Evolutionary conservation across 2,113 vertebrate species (phyloP).

Genomic region (Lophius piscatorius): DNA sequence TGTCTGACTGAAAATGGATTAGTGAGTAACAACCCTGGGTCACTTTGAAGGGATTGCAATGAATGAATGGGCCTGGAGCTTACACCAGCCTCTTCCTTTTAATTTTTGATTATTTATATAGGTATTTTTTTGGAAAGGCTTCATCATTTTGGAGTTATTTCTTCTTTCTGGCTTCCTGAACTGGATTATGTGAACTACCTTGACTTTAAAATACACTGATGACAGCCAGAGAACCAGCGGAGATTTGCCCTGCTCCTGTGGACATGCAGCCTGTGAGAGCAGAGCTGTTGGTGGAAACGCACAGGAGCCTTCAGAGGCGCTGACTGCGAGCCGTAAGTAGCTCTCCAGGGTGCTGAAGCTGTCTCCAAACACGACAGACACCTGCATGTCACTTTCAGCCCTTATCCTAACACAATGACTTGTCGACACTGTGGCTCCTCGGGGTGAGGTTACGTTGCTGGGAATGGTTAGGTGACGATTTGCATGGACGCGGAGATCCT

Average conservation of each 20-base stretch:
- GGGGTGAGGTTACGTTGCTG: constrained; percentile 1
- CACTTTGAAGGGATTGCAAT: constrained; percentile 77
- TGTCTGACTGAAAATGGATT: constrained; percentile 81
- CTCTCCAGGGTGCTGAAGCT: constrained; percentile 85
- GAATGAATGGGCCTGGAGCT: constrained; percentile 65
- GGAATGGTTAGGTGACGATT: constrained; percentile 33
- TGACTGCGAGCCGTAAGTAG: constrained; percentile 69
- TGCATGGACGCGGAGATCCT: constrained; percentile 8
- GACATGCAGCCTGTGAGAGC: constrained; percentile 36
- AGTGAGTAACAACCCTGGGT: constrained; percentile 74
- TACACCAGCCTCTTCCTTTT: constrained; percentile 27
- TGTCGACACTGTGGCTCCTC: constrained; percentile 5
- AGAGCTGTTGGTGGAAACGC: constrained; percentile 49
- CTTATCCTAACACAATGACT: constrained; percentile 41
- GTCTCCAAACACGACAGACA: constrained; percentile 61
- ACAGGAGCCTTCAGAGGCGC: constrained; percentile 47
- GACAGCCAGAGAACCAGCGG: neutral
- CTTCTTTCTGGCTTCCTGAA: neutral
- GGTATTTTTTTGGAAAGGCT: neutral
- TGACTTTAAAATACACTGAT: neutral
- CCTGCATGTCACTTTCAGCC: constrained; percentile 44
- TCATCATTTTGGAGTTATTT: neutral
- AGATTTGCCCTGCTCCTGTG: neutral
- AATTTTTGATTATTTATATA: neutral
- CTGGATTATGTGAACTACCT: constrained; percentile 2